Evolutionary conservation across 1,140 invertebrate species (phyloP), one percentile per base, ranked within the genome.

Genomic region (Ridgeia piscesae): DNA sequence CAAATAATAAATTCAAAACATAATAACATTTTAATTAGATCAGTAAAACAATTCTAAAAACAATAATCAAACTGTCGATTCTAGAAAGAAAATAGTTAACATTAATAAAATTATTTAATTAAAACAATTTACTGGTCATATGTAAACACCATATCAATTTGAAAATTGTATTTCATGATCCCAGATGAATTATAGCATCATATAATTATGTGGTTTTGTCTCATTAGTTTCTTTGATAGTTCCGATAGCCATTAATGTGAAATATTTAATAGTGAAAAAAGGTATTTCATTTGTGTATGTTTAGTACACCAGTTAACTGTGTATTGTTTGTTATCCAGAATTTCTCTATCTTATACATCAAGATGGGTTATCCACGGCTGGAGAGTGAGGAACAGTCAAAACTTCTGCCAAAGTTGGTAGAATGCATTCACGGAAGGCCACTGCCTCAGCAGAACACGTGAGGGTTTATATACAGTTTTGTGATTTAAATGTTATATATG

Each of bases 281-380:
- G 14, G 58, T 77, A 77, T 77, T 0, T 77, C 27, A 31, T 77
- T 77, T 77, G 58, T 77, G 11, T 4, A 90, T 21, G 31, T 34
- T 90, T 90, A 89, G 14, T 33, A 9, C 4, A 89, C 34, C 14
- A 6, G 89, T 34, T 91, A 35, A 8, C 34, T 35, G 2, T 91
- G 34, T 91, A 21, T 91, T 97, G 35, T 96, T 77, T 1, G 58
- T 0, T 77, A 77, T 77, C 58, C 58, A 98, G 97, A 99, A 99
- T 96, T 99, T 99, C 95, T 97, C 98, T 89, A 98, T 99, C 92
- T 98, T 99, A 94, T 99, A 99, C 95, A 98, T 99, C 89, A 98
- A 98, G 95, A 97, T 99, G 97, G 98, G 98, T 33, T 99, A 97
- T 96, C 98, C 98, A 1, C 96, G 98, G 93, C 96, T 99, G 93